These are phyloP conservation scores for Temnothorax longispinosus DNA, from an alignment of 1,140 invertebrate species.

Conservation along the genomic window DNA sequence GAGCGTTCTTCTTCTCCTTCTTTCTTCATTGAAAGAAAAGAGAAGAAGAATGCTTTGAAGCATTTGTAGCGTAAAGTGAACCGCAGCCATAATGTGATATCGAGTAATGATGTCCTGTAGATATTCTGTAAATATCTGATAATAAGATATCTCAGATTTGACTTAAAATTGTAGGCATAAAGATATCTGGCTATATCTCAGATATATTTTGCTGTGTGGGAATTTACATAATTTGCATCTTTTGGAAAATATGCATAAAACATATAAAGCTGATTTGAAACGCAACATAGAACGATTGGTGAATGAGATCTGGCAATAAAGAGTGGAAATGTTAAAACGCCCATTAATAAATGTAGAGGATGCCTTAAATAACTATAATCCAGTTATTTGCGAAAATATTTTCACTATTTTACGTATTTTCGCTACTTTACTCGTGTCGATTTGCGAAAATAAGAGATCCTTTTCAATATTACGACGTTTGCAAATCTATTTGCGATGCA, in stretches of 20 bases:
- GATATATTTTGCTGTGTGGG: no score
- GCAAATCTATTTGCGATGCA: neutral
- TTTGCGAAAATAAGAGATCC: constrained; percentile 2
- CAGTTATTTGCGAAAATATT: constrained; percentile 28
- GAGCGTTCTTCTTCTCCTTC: no score
- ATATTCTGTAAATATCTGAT: no score
- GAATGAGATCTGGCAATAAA: neutral
- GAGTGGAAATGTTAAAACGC: constrained; percentile 2
- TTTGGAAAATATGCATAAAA: constrained; percentile 20
- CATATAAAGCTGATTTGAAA: constrained; percentile 16
- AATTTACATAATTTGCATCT: constrained; percentile 12
- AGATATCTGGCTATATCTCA: no score
- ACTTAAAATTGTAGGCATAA: no score
- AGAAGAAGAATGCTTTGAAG: no score
- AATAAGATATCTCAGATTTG: no score
- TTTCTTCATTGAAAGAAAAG: no score
- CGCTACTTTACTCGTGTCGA: neutral
- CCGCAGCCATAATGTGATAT: no score
- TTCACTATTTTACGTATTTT: neutral
- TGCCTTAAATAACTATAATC: constrained; percentile 12
- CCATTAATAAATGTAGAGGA: constrained; percentile 5
- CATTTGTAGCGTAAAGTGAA: no score
- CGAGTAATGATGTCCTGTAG: no score
- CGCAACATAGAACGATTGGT: constrained; percentile 1
- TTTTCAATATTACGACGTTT: neutral